Evolutionary conservation across 37 sponge, comb jelly and placozoan genomes (phyloP).

Genomic region (Hexactinellida sp.): DNA sequence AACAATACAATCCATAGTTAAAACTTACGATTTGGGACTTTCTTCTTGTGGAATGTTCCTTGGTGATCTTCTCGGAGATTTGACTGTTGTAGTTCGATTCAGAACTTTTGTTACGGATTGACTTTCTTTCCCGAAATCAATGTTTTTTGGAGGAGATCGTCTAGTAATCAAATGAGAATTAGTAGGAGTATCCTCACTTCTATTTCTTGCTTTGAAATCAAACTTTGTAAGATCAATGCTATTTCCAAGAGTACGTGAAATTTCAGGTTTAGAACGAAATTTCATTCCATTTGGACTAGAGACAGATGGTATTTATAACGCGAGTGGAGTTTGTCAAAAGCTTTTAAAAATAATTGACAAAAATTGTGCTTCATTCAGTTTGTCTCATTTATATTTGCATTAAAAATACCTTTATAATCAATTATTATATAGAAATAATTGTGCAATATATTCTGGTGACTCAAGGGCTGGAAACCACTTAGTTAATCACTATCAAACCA

Average conservation of each 20-base stretch:
- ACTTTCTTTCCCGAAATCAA: no score
- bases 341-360: no score
- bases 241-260: slow-evolving; percentile 53
- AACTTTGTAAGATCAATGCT: slow-evolving; percentile 41
- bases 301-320: background rate
- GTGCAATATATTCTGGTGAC: no score
- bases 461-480: no score
- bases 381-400: no score
- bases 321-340: no score
- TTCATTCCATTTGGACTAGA: slow-evolving; percentile 70
- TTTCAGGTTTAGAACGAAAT: slow-evolving; percentile 78
- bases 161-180: background rate
- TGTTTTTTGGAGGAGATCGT: background rate
- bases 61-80: background rate
- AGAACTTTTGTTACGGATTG: background rate
- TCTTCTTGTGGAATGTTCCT: background rate
- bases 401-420: no score
- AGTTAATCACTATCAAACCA: no score
- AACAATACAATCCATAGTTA: background rate
- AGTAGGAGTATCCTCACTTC: slow-evolving; percentile 18
- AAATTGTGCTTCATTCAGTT: no score
- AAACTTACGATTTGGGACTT: background rate
- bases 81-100: background rate
- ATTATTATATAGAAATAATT: no score
- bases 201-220: slow-evolving; percentile 59